Conservation (phyloP, 2,888 invertebrate species). For the Pterostichus madidus region DNA sequence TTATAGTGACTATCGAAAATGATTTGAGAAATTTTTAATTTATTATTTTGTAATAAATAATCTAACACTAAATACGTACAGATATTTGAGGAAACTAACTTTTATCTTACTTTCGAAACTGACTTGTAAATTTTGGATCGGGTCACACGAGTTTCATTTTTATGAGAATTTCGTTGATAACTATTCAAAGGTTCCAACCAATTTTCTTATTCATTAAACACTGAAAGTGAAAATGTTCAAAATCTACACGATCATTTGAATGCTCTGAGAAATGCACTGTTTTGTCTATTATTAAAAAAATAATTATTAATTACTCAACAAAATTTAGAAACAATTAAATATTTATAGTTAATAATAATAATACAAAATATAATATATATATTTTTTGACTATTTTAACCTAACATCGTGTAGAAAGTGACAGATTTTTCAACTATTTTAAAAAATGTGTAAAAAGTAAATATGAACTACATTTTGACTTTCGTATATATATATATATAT, state of each 20-base stretch:
- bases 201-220: conserved; percentile 37
- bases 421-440: too few relatives aligned
- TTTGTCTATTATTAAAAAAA: neutral
- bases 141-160: conserved; percentile 54
- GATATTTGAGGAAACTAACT: conserved; percentile 28
- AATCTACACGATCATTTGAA: neutral
- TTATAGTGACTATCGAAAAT: conserved; percentile 42
- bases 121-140: conserved; percentile 38
- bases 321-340: too few relatives aligned
- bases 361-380: too few relatives aligned
- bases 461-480: too few relatives aligned
- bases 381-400: too few relatives aligned
- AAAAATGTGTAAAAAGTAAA: too few relatives aligned
- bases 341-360: too few relatives aligned
- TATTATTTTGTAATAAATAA: conserved; percentile 53
- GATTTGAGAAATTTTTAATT: conserved; percentile 54
- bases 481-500: too few relatives aligned
- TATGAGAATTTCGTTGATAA: conserved; percentile 27
- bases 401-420: too few relatives aligned
- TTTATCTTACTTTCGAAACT: conserved; percentile 43
- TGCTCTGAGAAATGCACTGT: conserved; percentile 6
- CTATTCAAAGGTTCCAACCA: conserved; percentile 2
- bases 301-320: neutral
- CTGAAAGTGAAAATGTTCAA: neutral
- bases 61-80: conserved; percentile 29